Evolutionary conservation across 2,888 invertebrate species (phyloP).

Genomic region (Calameuta idolon): DNA sequence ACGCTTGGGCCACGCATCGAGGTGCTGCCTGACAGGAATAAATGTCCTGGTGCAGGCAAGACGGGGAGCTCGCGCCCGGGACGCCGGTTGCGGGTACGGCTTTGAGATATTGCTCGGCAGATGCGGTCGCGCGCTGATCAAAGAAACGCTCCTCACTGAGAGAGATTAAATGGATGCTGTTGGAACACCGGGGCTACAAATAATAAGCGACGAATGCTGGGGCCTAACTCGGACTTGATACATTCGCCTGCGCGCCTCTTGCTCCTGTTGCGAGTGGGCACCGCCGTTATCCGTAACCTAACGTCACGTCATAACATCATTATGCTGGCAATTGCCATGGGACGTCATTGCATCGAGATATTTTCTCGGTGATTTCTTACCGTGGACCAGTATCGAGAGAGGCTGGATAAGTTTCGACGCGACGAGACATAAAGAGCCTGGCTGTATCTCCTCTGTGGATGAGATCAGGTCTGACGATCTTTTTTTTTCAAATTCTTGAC

Average conservation of each 20-base stretch:
- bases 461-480: neutral
- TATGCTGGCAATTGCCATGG: constrained; percentile 24
- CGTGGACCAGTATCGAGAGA: neutral
- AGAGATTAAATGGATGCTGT: constrained; percentile 66
- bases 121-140: constrained; percentile 66
- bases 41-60: constrained; percentile 61
- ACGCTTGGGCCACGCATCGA: constrained; percentile 24
- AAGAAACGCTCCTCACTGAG: constrained; percentile 64
- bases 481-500: neutral
- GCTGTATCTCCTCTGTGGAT: neutral
- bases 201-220: constrained; percentile 53
- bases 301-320: constrained; percentile 48
- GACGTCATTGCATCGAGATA: neutral
- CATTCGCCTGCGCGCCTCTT: constrained; percentile 42
- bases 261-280: constrained; percentile 32
- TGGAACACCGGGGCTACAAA: constrained; percentile 62
- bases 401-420: neutral
- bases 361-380: neutral
- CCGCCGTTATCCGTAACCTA: constrained; percentile 34
- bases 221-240: constrained; percentile 57
- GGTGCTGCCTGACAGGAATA: constrained; percentile 63
- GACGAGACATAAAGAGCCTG: neutral
- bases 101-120: constrained; percentile 65
- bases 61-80: constrained; percentile 63
- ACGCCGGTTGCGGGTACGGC: constrained; percentile 59